Evolutionary conservation across 2,797 vertebrate species (phyloP), one percentile per base, ranked within the genome.

Genomic region (Cyclura pinguis): DNA sequence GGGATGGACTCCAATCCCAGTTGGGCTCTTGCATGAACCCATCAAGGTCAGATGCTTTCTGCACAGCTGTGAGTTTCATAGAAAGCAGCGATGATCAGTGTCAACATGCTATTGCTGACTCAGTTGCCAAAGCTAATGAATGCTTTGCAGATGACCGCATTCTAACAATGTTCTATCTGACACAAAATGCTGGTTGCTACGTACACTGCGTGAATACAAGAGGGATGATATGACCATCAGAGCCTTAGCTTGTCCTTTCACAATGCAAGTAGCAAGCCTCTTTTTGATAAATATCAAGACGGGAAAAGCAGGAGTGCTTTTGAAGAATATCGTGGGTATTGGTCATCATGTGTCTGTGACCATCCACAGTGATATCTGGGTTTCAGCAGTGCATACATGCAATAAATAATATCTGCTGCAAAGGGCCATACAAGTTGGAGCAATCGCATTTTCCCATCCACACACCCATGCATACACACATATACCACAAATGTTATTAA

Each of bases 1-100:
- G 84, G 88, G 82, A 82, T 89, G n/a, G 50, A 78, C 59, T 89
- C 73, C 82, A 89, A 22, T 55, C 62, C 55, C 82, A 89, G 82
- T 74, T 89, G 88, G 74, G 69, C 82, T 78, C 72, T 89, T 55
- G 59, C 57, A 52, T 84, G 88, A 64, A 12, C 24, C 8, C 52
- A n/a, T 85, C 22, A 29, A 84, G 81, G 81, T 89, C 88, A 84
- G 72, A 89, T 47, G 9, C 82, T 64, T 88, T 85, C 12, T 85
- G 59, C 76, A 55, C 64, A 89, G 82, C 88, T 89, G 88, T 29
- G 62, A 29, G 82, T 78, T 89, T 89, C 82, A 77, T 67, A 80
- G 82, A 89, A 85, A 89, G 88, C 88, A 69, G 77, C 3, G 47
- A 69, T 89, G 59, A 69, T 89, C 32, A 64, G 73, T 27, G 81